Percentiles rank a stretch among this genome's conserved stretches.
These are phyloP conservation scores for Hesperia comma DNA, from an alignment of 2,888 invertebrate species.

Conservation along the genomic window DNA sequence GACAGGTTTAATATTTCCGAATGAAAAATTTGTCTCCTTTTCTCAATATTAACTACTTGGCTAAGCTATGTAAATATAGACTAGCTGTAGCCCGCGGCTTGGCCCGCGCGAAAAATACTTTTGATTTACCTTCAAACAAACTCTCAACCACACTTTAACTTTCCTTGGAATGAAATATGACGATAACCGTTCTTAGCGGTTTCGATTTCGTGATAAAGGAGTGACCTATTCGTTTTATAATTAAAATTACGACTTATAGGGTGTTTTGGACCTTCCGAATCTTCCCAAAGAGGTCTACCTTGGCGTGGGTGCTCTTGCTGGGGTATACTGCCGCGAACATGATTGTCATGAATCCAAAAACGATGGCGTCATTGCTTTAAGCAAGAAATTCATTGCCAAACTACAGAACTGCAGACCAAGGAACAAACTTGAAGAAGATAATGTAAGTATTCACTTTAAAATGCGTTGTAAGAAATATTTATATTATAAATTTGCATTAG, in stretches of 20 bases:
- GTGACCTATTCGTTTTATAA: too few species aligned
- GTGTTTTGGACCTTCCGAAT: slow-evolving; percentile 84
- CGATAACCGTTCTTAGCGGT: too few species aligned
- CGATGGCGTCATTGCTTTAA: slow-evolving; percentile 85
- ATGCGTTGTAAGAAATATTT: not conserved
- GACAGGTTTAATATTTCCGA: too few species aligned
- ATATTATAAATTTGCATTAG: too few species aligned
- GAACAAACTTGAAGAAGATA: slow-evolving; percentile 87
- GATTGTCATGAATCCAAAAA: slow-evolving; percentile 77
- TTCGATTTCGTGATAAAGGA: too few species aligned
- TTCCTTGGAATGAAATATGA: too few species aligned
- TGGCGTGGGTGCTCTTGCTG: slow-evolving; percentile 89
- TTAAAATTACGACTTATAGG: slow-evolving; percentile 56
- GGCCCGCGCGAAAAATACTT: too few species aligned
- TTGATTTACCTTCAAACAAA: too few species aligned
- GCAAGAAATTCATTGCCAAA: slow-evolving; percentile 86
- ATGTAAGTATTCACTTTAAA: slow-evolving; percentile 63
- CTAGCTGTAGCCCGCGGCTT: too few species aligned
- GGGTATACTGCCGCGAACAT: slow-evolving; percentile 88
- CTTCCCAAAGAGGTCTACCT: slow-evolving; percentile 88
- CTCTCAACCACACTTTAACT: too few species aligned
- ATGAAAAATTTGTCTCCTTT: not conserved
- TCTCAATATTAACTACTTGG: too few species aligned
- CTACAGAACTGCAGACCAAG: slow-evolving; percentile 87
- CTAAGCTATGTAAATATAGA: too few species aligned